Evolutionary conservation across 2,888 invertebrate genomes (phyloP).

Genomic region (Alsophila aescularia): DNA sequence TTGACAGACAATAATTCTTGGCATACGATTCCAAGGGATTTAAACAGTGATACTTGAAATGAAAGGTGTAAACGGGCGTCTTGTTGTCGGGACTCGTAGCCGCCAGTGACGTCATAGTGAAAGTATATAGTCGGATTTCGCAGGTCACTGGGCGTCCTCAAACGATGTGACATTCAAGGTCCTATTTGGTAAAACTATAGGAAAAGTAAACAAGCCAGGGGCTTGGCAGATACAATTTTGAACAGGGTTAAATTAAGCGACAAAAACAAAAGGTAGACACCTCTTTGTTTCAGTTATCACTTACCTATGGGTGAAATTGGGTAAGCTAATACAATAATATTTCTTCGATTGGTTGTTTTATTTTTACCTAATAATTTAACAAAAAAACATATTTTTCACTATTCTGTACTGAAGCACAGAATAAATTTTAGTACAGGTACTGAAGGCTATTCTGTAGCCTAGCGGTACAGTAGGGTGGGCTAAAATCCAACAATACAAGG

Average conservation of each 20-base stretch:
- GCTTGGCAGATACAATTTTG: constrained; percentile 19
- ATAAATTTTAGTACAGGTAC: too few relatives aligned
- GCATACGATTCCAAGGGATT: constrained; percentile 11
- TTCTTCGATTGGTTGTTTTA: too few relatives aligned
- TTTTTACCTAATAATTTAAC: too few relatives aligned
- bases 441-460: too few relatives aligned
- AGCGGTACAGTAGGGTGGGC: too few relatives aligned
- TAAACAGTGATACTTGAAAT: constrained; percentile 13
- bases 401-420: too few relatives aligned
- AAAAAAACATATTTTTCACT: too few relatives aligned
- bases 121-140: neutral
- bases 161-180: constrained; percentile 12
- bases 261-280: neutral
- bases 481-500: too few relatives aligned
- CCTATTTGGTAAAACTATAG: neutral
- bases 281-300: neutral
- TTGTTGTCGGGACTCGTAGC: constrained; percentile 9
- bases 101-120: constrained; percentile 17
- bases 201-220: neutral
- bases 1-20: constrained; percentile 9
- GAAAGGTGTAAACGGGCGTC: constrained; percentile 22
- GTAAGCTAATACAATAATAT: neutral
- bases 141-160: constrained; percentile 11
- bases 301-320: neutral
- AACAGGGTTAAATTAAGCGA: constrained; percentile 10